Evolutionary conservation across 1,140 invertebrate genomes (phyloP).

Genomic region (Eubasilissa regina): DNA sequence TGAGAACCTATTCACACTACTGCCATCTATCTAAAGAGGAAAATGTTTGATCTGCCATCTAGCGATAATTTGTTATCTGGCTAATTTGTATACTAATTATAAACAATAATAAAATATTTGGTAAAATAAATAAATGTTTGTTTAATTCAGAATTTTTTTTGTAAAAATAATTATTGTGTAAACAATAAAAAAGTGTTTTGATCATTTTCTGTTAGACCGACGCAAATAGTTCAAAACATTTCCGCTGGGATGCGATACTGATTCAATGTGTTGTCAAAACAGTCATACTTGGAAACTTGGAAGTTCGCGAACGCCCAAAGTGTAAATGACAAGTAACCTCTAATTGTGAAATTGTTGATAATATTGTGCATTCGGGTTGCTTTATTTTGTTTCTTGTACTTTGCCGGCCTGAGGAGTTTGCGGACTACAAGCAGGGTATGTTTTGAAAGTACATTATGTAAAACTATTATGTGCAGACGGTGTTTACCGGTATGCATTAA

Average conservation of each 20-base stretch:
- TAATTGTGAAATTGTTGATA: slow-evolving; percentile 37
- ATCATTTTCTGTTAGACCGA: neutral
- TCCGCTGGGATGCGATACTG: slow-evolving; percentile 18
- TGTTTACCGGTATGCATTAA: slow-evolving; percentile 48
- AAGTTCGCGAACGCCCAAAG: slow-evolving; percentile 48
- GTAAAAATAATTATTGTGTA: neutral
- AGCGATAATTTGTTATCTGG: no score
- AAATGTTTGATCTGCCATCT: no score
- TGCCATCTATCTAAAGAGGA: no score
- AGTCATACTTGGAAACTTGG: slow-evolving; percentile 14
- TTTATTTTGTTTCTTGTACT: neutral
- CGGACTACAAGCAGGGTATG: slow-evolving; percentile 1
- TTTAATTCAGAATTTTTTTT: neutral
- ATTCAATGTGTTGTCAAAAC: slow-evolving; percentile 42
- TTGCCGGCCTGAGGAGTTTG: slow-evolving; percentile 8
- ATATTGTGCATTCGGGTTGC: neutral
- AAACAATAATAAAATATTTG: no score
- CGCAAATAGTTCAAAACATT: slow-evolving; percentile 2
- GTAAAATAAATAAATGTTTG: no score
- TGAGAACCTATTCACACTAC: no score
- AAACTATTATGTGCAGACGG: neutral
- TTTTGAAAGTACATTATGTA: slow-evolving; percentile 17
- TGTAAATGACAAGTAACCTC: slow-evolving; percentile 50
- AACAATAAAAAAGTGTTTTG: neutral
- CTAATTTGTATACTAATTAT: no score